Percentiles rank a stretch among this genome's conserved stretches.
Evolutionary conservation across 2,797 vertebrate species (phyloP).

Genomic region (Leptatherina wallacei): DNA sequence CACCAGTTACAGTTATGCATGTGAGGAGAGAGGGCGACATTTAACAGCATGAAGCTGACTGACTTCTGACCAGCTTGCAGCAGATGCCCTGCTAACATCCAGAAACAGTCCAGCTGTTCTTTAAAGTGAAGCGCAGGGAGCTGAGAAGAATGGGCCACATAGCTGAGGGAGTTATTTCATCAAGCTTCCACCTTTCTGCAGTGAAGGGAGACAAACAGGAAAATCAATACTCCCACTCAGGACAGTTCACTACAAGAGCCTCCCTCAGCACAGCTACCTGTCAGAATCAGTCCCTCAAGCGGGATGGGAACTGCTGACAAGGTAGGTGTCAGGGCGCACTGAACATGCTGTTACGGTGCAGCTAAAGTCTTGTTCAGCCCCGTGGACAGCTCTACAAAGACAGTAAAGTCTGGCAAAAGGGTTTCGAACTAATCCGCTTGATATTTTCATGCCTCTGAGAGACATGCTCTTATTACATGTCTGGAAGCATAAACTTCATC

Average conservation of each 20-base stretch:
- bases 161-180: constrained; percentile 65
- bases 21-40: constrained; percentile 72
- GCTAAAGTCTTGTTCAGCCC: constrained; percentile 72
- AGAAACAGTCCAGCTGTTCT: constrained; percentile 34
- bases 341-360: constrained; percentile 63
- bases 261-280: constrained; percentile 74
- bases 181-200: constrained; percentile 62
- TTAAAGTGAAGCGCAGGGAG: constrained; percentile 26
- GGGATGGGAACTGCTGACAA: constrained; percentile 78
- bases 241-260: constrained; percentile 78
- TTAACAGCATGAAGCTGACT: constrained; percentile 64
- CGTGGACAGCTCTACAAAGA: constrained; percentile 59
- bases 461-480: constrained; percentile 14
- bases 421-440: constrained; percentile 5
- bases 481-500: neutral
- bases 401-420: constrained; percentile 13
- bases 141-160: constrained; percentile 36
- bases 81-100: constrained; percentile 43
- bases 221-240: constrained; percentile 82
- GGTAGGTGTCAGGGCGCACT: constrained; percentile 75
- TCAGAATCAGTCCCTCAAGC: constrained; percentile 75
- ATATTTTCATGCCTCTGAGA: constrained; percentile 8
- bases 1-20: constrained; percentile 67
- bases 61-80: constrained; percentile 39
- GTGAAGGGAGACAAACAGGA: constrained; percentile 75